phyloP scores from a whole-genome alignment of 2,113 vertebrate species.

The Tragelaphus scriptus region DNA sequence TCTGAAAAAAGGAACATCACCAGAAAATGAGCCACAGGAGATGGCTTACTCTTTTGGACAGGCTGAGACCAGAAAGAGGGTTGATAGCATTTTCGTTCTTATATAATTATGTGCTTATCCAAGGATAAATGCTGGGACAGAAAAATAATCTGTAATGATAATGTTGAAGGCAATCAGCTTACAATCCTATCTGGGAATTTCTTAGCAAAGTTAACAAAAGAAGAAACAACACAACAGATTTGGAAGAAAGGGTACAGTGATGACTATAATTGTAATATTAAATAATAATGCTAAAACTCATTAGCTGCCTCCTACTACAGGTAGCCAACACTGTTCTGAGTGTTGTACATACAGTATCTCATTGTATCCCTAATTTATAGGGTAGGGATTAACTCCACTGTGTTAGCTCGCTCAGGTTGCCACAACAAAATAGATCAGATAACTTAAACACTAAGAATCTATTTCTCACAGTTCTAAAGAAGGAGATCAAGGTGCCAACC shows the following conservation, averaged over 20 bases:
- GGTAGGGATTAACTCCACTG: neutral
- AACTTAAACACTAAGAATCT: slow-evolving; percentile 17
- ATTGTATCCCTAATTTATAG: neutral
- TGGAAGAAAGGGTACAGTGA: neutral
- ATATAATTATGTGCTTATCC: neutral
- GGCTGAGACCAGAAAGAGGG: neutral
- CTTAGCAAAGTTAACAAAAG: neutral
- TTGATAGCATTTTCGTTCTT: neutral
- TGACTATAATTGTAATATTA: neutral
- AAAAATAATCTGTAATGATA: slow-evolving; percentile 15
- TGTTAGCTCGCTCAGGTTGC: neutral
- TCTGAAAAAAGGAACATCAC: slow-evolving; percentile 38
- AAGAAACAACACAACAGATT: neutral
- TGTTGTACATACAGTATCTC: neutral
- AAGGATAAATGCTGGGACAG: slow-evolving; percentile 2
- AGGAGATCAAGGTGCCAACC: neutral
- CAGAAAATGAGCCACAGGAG: slow-evolving; percentile 27
- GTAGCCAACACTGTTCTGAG: neutral
- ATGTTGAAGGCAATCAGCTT: neutral
- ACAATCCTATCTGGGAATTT: neutral
- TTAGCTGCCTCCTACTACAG: neutral
- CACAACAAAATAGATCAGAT: neutral
- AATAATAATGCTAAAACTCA: neutral
- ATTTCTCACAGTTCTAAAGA: neutral
- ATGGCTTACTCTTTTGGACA: neutral